Conservation (phyloP, 2,888 invertebrate genomes). For the Ornithoptera alexandrae region DNA sequence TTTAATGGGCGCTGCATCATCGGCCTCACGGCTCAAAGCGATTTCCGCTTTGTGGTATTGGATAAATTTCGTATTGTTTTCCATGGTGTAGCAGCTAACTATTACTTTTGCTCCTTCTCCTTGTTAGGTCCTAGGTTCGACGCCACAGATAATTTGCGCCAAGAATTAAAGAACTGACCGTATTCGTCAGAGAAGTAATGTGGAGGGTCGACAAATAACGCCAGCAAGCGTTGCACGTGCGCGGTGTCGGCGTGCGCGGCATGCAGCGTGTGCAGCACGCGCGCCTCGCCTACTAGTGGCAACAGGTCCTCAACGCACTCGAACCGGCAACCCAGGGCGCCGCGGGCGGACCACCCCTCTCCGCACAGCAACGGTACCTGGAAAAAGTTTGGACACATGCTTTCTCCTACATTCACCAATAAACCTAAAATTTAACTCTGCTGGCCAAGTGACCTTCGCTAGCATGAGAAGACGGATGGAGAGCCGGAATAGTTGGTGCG, state of each 20-base stretch:
- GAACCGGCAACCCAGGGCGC: conserved; percentile 35
- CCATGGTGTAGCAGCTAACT: too few relatives aligned
- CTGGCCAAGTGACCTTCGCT: conserved; percentile 41
- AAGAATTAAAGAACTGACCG: conserved; percentile 34
- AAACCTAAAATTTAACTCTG: too few relatives aligned
- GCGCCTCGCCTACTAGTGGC: conserved; percentile 38
- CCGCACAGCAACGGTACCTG: conserved; percentile 44
- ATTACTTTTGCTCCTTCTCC: too few relatives aligned
- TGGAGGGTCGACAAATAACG: conserved; percentile 54
- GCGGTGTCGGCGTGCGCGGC: conserved; percentile 37
- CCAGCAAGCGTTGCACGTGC: conserved; percentile 38
- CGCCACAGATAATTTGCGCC: too few relatives aligned
- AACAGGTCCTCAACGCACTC: conserved; percentile 43
- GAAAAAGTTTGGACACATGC: conserved; percentile 24
- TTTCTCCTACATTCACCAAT: too few relatives aligned
- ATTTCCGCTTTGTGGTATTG: too few relatives aligned
- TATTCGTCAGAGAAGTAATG: conserved; percentile 54
- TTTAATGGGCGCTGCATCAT: too few relatives aligned
- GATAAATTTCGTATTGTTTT: too few relatives aligned
- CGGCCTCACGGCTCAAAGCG: too few relatives aligned
- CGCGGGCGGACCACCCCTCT: conserved; percentile 31
- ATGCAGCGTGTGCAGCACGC: conserved; percentile 42
- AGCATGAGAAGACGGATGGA: conserved; percentile 78
- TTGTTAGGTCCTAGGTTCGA: too few relatives aligned
- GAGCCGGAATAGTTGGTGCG: conserved; percentile 80